phyloP scores from a whole-genome alignment of 2,797 vertebrate genomes.

The Gymnoscopelus microlampas region DNA sequence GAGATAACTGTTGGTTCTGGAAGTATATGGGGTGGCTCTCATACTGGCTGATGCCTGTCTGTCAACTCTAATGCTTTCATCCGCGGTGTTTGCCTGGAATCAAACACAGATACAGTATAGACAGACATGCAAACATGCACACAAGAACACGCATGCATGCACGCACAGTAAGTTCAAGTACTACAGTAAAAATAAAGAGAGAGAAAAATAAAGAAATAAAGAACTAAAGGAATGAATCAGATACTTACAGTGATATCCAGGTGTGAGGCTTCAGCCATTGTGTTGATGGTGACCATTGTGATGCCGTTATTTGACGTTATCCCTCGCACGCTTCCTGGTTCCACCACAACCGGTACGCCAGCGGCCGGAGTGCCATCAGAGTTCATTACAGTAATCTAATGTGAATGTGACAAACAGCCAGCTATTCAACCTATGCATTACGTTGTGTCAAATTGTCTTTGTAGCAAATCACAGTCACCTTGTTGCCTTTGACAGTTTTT shows the following conservation, averaged over 20 bases:
- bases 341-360: slow-evolving; percentile 54
- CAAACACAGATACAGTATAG: neutral
- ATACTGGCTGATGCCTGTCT: slow-evolving; percentile 80
- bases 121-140: no score
- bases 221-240: no score
- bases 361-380: slow-evolving; percentile 82
- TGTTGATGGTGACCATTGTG: slow-evolving; percentile 82
- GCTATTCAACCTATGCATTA: neutral
- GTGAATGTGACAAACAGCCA: neutral
- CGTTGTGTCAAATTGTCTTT: neutral
- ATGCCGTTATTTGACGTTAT: slow-evolving; percentile 77
- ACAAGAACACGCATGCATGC: no score
- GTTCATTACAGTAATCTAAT: slow-evolving; percentile 84
- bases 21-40: slow-evolving; percentile 69
- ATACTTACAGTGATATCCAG: slow-evolving; percentile 60
- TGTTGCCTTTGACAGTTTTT: no score
- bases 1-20: slow-evolving; percentile 76
- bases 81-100: slow-evolving; percentile 75
- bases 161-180: no score
- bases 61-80: accelerated
- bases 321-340: neutral
- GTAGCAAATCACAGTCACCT: no score
- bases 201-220: no score
- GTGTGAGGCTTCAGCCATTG: accelerated
- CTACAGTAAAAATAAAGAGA: neutral